These are phyloP conservation scores for Xestia ashworthii DNA, from an alignment of 2,888 invertebrate species.

Conservation along the genomic window DNA sequence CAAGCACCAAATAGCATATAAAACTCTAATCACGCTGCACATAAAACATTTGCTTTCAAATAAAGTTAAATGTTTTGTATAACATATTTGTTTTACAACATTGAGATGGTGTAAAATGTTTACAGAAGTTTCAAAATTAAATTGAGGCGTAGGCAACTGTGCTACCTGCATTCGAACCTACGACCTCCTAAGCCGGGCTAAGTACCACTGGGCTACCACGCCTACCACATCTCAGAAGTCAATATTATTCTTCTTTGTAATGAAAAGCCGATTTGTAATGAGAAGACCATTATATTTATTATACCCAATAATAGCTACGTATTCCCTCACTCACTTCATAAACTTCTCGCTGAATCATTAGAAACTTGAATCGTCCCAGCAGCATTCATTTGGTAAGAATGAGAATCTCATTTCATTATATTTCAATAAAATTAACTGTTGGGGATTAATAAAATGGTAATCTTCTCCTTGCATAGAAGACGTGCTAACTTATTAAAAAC, in stretches of 20 bases:
- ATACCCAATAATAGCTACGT: not conserved
- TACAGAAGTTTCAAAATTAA: not conserved
- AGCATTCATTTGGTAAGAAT: conserved; percentile 55
- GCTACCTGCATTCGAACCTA: too few relatives aligned
- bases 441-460: conserved; percentile 85
- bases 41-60: too few relatives aligned
- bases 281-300: not conserved
- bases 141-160: not conserved
- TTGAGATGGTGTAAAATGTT: not conserved
- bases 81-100: not conserved
- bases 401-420: conserved; percentile 73
- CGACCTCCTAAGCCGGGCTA: too few relatives aligned
- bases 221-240: not conserved
- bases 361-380: conserved; percentile 45
- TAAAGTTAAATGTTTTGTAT: too few relatives aligned
- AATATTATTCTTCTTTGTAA: not conserved
- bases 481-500: conserved; percentile 66
- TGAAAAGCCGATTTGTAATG: not conserved
- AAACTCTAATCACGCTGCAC: too few relatives aligned
- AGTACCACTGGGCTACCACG: not conserved
- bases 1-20: too few relatives aligned
- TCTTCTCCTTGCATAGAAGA: conserved; percentile 62
- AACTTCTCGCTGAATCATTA: conserved; percentile 58
- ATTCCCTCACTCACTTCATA: conserved; percentile 23
- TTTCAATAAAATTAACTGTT: conserved; percentile 80